Evolutionary conservation across 2,797 vertebrate genomes (phyloP), one percentile per base, ranked within the genome.

Genomic region (Lutjanus argentimaculatus): DNA sequence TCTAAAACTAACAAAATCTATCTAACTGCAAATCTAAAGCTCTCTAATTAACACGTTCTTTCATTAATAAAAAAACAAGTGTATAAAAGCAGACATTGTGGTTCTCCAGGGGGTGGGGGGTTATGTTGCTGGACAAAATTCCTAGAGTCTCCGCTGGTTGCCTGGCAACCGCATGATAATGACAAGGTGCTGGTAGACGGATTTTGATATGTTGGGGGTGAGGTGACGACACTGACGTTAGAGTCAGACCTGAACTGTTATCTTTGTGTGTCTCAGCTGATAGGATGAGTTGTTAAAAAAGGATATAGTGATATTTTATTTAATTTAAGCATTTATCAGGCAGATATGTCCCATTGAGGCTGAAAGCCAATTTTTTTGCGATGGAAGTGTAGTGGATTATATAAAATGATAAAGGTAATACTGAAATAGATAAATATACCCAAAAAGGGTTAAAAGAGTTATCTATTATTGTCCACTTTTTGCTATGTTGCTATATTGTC

Each of bases 121-220:
- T 36, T 36, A 36, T 36, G 30, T 36, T 57, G 30, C 13, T 1
- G 2, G 45, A n/a, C 12, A 25, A 61, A 71, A 51, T 72, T 61
- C 17, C 36, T 61, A 5, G 22, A 67, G 46, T 68, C 40, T 36
- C 36, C 13, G 0, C 48, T 21, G 64, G 73, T 76, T 76, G 56
- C 64, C 22, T 61, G 56, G 74, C 56, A 76, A 76, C 48, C 51
- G 15, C 13, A 12, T 5, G 19, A 15, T 36, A 53, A 46, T 36
- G 49, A 61, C 21, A 49, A 51, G 64, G 48, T 40, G 19, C 48
- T 9, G 25, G 25, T n/a, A n/a, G 12, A 40, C 7, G 0, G 25
- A 62, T 14, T 72, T 62, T 13, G 57, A 53, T 42, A 2, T 0
- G 22, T 17, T 22, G 0, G 22, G 25, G 3, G 46, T 56, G 75